These are phyloP conservation scores for Meteorus sp. DNA, from an alignment of 1,140 invertebrate genomes.

Conservation along the genomic window DNA sequence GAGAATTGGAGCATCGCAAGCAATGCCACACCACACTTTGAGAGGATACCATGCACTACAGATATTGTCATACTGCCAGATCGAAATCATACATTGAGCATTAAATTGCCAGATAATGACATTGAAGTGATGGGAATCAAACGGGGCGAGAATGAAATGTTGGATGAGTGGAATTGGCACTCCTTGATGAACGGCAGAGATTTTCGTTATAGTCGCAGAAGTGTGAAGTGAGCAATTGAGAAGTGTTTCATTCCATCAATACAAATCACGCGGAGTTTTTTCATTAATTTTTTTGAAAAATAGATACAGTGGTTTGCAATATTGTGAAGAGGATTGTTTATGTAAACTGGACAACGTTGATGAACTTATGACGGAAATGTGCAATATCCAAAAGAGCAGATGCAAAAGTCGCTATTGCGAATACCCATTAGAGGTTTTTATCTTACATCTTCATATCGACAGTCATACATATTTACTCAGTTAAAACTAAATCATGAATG, in stretches of 20 bases:
- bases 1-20: constrained; percentile 48
- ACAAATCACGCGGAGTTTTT: too few species aligned
- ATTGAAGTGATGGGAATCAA: constrained; percentile 40
- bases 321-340: constrained; percentile 37
- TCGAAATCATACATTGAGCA: constrained; percentile 37
- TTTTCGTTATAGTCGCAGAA: constrained; percentile 38
- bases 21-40: constrained; percentile 47
- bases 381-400: constrained; percentile 42
- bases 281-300: background rate
- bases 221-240: constrained; percentile 45
- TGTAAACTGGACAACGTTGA: constrained; percentile 36
- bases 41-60: constrained; percentile 46
- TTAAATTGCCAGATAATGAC: constrained; percentile 37
- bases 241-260: too few species aligned
- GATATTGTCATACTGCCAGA: constrained; percentile 46
- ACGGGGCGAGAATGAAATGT: constrained; percentile 28
- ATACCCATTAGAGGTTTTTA: constrained; percentile 43
- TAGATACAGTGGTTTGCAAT: constrained; percentile 37
- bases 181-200: constrained; percentile 31
- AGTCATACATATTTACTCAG: too few species aligned
- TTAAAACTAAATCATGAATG: too few species aligned
- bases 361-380: constrained; percentile 47
- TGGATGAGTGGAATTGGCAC: constrained; percentile 42
- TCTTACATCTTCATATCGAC: too few species aligned
- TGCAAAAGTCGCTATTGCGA: constrained; percentile 42